These are phyloP conservation scores for Crotalus helleri DNA, from an alignment of 2,113 vertebrate species.

Conservation along the genomic window DNA sequence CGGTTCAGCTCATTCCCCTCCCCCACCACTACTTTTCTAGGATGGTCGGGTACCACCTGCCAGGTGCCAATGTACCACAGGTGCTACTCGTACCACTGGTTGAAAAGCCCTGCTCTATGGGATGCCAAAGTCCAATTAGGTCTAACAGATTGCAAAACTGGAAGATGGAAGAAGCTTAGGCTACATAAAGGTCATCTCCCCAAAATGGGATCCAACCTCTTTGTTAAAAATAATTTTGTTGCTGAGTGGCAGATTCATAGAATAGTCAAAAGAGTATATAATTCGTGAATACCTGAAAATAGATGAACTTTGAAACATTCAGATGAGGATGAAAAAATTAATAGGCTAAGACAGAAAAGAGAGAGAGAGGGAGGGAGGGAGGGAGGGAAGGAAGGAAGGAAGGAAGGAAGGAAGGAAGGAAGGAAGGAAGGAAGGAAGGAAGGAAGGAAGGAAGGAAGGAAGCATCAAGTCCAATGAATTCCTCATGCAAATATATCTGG, in stretches of 20 bases:
- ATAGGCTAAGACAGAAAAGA: neutral
- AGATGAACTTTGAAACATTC: neutral
- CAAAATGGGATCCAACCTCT: neutral
- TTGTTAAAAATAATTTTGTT: neutral
- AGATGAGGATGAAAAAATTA: neutral
- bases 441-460: neutral
- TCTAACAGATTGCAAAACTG: neutral
- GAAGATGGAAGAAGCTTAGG: neutral
- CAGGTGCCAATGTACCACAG: too few species aligned
- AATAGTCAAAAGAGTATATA: neutral
- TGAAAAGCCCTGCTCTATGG: neutral
- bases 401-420: too few species aligned
- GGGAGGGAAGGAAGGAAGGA: fast-evolving
- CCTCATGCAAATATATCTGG: neutral
- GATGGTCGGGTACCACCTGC: too few species aligned
- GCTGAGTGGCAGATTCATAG: neutral
- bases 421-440: too few species aligned
- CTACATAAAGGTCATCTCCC: neutral
- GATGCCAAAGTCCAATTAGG: neutral
- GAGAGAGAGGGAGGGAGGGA: fast-evolving
- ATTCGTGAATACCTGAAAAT: neutral
- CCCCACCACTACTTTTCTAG: too few species aligned
- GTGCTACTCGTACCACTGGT: too few species aligned
- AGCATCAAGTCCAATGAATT: neutral
- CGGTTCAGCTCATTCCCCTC: too few species aligned